These are phyloP conservation scores for Molanna angustata DNA, from an alignment of 2,888 invertebrate genomes.

Conservation along the genomic window DNA sequence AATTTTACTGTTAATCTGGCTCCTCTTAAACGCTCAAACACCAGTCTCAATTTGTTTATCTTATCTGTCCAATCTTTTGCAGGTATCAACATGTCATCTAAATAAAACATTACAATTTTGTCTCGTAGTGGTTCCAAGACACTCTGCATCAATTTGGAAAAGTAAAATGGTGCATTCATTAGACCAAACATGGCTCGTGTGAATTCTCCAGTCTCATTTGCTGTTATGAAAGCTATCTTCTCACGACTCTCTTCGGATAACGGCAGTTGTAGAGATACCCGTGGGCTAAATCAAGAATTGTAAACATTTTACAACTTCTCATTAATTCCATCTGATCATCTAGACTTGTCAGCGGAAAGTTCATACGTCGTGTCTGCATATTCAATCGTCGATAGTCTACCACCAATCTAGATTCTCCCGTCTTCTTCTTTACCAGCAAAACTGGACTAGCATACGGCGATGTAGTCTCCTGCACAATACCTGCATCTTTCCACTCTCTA, in stretches of 20 bases:
- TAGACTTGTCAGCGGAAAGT: not conserved
- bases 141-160: not conserved
- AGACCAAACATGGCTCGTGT: not conserved
- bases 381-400: not conserved
- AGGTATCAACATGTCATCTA: slow-evolving; percentile 3
- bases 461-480: not conserved
- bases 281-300: not conserved
- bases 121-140: not conserved
- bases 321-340: not conserved
- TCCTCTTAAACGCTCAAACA: not conserved
- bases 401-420: not conserved
- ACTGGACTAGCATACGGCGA: not conserved
- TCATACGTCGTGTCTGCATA: not conserved
- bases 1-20: not conserved
- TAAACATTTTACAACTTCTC: not conserved
- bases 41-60: not conserved
- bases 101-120: not conserved
- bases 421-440: not conserved
- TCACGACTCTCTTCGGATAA: not conserved
- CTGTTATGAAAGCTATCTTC: not conserved
- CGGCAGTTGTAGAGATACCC: not conserved
- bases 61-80: not conserved
- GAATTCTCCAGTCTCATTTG: not conserved
- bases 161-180: not conserved
- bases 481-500: not conserved